Base-by-base conservation (phyloP, 2,888 invertebrate species). In the Enchytraeus crypticus region DNA sequence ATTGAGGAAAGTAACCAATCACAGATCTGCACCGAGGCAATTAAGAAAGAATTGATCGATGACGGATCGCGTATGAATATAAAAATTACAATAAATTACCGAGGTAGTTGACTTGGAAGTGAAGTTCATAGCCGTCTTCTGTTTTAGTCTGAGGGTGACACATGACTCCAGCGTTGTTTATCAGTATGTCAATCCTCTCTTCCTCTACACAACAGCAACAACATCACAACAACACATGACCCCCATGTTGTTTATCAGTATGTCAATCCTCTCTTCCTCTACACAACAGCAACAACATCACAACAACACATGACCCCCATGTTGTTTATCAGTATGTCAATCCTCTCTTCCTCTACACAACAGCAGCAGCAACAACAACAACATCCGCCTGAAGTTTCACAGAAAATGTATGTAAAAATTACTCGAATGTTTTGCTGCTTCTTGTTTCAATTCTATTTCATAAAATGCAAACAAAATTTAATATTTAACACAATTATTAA, bases 101-200 rank as follows among this genome's bases (percentile, higher is more conserved):
- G 47, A 78, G 63, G 64, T 76, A 77, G 65, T 79, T 79, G 43
- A 75, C 72, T 53, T 72, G 74, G 59, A 78, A 71, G 56, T 79
- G 77, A 18, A 71, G 56, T 61, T 79, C 78, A 71, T 74, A 72
- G 8, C 74, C 74, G 63, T 79, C 78, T n/a, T 71, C 73, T 14
- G 78, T 77, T 38, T 66, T 64, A 4, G 59, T 61, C 53, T 72
- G 57, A 2, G 74, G 74, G 51, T 71, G 69, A 71, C 73, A 72
- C 73, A 77, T 75, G 4, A 77, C 71, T 11, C 74, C 79, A 49
- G 77, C 79, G 70, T 78, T 79, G 70, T 79, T 77, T 21, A 79
- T 66, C 30, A 79, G 70, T 23, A 74, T 67, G 57, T 79, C 65
- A 14, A 59, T 32, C 26, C 45, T 55, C n/a, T 14, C 53, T 45